These are phyloP conservation scores for Crypturellus undulatus DNA, from an alignment of 2,113 vertebrate species.

Conservation along the genomic window DNA sequence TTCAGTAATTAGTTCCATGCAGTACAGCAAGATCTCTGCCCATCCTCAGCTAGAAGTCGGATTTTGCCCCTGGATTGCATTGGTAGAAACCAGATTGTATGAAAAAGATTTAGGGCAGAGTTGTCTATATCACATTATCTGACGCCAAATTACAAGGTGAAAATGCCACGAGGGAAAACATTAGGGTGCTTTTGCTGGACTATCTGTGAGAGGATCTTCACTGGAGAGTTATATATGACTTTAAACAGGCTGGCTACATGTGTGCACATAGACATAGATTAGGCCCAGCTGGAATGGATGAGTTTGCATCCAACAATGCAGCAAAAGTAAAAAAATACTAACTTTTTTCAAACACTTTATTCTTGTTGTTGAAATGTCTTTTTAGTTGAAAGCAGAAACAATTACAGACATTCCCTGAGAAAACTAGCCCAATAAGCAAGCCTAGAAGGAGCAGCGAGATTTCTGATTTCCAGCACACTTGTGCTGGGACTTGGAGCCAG, in stretches of 20 bases:
- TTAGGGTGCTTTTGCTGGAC: fast-evolving
- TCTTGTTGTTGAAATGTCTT: neutral
- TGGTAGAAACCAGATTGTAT: neutral
- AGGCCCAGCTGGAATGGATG: neutral
- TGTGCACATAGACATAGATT: fast-evolving
- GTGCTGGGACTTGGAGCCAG: neutral
- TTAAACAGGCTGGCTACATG: neutral
- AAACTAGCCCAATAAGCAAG: neutral
- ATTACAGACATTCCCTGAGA: neutral
- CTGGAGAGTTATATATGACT: neutral
- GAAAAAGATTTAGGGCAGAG: neutral
- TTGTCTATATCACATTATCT: fast-evolving
- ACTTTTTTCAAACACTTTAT: neutral
- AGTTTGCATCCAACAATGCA: neutral
- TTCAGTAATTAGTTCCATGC: no score
- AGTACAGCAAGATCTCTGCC: no score
- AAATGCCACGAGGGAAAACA: fast-evolving
- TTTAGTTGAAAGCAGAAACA: neutral
- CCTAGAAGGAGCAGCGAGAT: neutral
- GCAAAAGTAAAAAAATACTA: neutral
- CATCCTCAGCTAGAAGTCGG: no score
- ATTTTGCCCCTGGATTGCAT: neutral
- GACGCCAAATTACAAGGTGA: neutral
- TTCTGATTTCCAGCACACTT: neutral
- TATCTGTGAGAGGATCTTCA: neutral